Base-by-base conservation (phyloP, 2,888 invertebrate genomes). In the Cyclophora albipunctata region DNA sequence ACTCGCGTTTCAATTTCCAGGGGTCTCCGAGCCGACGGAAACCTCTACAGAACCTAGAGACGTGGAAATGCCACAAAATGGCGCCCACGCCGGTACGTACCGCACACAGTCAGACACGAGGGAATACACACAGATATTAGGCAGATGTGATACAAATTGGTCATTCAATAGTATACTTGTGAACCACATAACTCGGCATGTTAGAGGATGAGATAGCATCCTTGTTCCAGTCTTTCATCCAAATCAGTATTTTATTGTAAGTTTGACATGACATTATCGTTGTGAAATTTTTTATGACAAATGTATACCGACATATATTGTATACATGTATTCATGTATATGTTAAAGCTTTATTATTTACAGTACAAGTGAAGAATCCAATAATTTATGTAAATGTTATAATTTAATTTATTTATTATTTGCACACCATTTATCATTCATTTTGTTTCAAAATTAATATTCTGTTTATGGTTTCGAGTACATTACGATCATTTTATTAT, bases 391-490 rank as follows among this genome's bases (percentile, higher is more conserved):
- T 69, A 69, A 54, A 53, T 45, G 49, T 54, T 64, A 61, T 63
- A 63, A 59, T 63, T 55, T 63, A 50, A 59, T 62, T 78, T 79
- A 76, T 76, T 56, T 82, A 81, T 86, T 69, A 78, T 84, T 85
- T 86, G 85, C 86, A 80, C 81, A 70, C 66, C 84, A 80, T 75
- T 47, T 41, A 60, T 70, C 81, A 77, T 78, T 62, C 78, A 79
- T 81, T 68, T 53, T 64, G 46, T 45, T 61, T 37, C 5, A 37
- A 37, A 37, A 37, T 37, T 37, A 37, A 55, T 55, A 47, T 59
- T 51, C 20, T 52, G 52, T 51, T 53, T 58, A 56, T 57, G 58
- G 59, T 59, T 56, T 66, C 63, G 64, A 64, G 56, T 62, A 45
- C 51, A 51, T 54, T 63, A 52, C 60, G 4, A 66, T 62, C 64